Conservation (phyloP, 2,888 invertebrate species). For the Andrena hattorfiana region DNA sequence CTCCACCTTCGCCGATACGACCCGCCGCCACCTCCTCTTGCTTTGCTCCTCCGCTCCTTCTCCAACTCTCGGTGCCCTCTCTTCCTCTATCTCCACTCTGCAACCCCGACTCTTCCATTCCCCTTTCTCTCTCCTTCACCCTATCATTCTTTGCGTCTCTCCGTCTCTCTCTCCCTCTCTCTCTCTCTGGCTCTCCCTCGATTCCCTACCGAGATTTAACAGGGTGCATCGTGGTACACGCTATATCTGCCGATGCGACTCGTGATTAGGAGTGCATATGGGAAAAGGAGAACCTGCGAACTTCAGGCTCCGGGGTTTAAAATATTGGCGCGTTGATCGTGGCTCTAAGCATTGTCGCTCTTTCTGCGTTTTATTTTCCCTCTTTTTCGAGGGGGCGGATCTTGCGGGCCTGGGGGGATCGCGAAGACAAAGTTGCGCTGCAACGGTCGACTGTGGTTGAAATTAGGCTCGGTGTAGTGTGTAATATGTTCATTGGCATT, state of each 20-base stretch:
- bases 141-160: conserved; percentile 2
- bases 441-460: not conserved
- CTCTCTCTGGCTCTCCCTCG: conserved; percentile 37
- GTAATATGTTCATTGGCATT: no score
- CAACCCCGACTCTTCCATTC: conserved; percentile 46
- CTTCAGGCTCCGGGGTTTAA: conserved; percentile 45
- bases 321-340: conserved; percentile 47
- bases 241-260: conserved; percentile 54
- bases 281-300: conserved; percentile 51
- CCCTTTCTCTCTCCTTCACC: not conserved
- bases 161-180: not conserved
- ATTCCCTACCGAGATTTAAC: conserved; percentile 64
- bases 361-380: not conserved
- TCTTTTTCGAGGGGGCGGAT: conserved; percentile 22
- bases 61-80: conserved; percentile 39
- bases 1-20: conserved; percentile 66
- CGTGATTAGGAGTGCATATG: conserved; percentile 57
- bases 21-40: conserved; percentile 50
- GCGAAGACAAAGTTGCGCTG: conserved; percentile 14
- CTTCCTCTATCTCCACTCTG: conserved; percentile 55
- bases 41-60: conserved; percentile 62
- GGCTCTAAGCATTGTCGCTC: conserved; percentile 42
- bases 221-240: conserved; percentile 57
- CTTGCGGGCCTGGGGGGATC: conserved; percentile 18
- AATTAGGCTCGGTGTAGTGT: no score